Base-by-base conservation (phyloP, 2,113 vertebrate genomes). In the Anoplopoma fimbria region DNA sequence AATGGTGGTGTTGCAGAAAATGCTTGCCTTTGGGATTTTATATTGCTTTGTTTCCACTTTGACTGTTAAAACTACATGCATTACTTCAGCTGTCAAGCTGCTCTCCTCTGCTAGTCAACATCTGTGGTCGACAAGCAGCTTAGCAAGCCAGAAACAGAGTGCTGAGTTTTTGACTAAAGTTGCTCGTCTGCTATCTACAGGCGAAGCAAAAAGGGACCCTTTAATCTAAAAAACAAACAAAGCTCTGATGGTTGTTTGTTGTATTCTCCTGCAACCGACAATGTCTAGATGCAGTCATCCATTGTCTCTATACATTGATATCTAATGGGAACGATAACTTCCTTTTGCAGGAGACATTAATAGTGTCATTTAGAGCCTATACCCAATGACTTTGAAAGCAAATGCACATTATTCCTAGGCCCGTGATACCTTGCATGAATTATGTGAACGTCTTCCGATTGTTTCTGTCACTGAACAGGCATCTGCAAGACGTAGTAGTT, bases 61-160 rank as follows among this genome's bases (percentile, higher is more conserved):
- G 61, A 83, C 71, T 73, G 70, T 78, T 82, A 81, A 83, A 84
- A 88, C 64, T 69, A 83, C 77, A 90, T 84, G 67, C 77, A 63
- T 69, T 86, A 75, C 81, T 88, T 87, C 61, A 81, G 75, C 72
- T 86, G 87, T 87, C 87, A 91, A 84, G 86, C 79, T 69, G 77
- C 78, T 89, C 82, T 75, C 74, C 78, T 89, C 62, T 69, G 69
- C 70, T 78, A 60, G 83, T 91, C 77, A 84, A 83, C 85, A 86
- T 84, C 82, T 89, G 87, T 65, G 76, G 82, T 83, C 71, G 82
- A 86, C 86, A 88, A 86, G 78, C 61, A 83, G 71, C 69, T 84
- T 69, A 83, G 75, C 83, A 77, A 79, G 75, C 81, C 73, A 69
- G 49, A 83, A 81, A 77, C 70, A 68, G 45, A 75, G 51, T 53